These are phyloP conservation scores for Vanacampus margaritifer DNA, from an alignment of 2,113 vertebrate species.

Conservation along the genomic window DNA sequence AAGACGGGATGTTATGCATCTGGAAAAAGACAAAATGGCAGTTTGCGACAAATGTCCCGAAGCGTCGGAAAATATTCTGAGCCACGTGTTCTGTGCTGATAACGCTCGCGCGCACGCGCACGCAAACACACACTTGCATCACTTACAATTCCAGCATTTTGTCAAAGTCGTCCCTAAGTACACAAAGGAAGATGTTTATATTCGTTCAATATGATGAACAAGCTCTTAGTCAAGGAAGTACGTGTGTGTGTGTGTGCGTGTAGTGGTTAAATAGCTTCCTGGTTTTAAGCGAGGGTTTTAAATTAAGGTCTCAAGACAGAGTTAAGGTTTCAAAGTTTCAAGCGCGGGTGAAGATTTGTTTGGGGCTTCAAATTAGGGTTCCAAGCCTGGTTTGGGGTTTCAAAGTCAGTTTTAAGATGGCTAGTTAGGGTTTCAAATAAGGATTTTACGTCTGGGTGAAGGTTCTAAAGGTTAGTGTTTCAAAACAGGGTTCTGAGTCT, in stretches of 20 bases:
- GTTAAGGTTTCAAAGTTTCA: too few relatives aligned
- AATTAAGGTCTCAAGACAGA: too few relatives aligned
- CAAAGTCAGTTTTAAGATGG: too few relatives aligned
- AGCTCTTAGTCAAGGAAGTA: neutral
- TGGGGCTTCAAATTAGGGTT: too few relatives aligned
- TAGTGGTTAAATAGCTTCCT: too few relatives aligned
- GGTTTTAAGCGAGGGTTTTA: too few relatives aligned
- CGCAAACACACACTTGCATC: slow-evolving; percentile 16
- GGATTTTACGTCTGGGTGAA: too few relatives aligned
- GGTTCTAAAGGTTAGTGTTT: too few relatives aligned
- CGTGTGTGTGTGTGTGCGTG: neutral
- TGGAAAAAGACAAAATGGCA: neutral
- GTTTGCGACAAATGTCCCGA: neutral
- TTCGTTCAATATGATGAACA: neutral
- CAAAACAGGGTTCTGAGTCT: too few relatives aligned
- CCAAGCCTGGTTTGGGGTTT: too few relatives aligned
- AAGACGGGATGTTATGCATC: neutral
- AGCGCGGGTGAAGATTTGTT: too few relatives aligned
- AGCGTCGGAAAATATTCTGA: neutral
- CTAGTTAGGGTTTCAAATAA: too few relatives aligned
- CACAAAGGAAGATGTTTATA: slow-evolving; percentile 1
- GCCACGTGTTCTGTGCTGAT: neutral
- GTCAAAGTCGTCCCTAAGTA: slow-evolving; percentile 2
- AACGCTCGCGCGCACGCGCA: neutral
- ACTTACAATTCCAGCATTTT: slow-evolving; percentile 7